Evolutionary conservation across 2,888 invertebrate species (phyloP), one percentile per base, ranked within the genome.

Genomic region (Drosophila barbarae): DNA sequence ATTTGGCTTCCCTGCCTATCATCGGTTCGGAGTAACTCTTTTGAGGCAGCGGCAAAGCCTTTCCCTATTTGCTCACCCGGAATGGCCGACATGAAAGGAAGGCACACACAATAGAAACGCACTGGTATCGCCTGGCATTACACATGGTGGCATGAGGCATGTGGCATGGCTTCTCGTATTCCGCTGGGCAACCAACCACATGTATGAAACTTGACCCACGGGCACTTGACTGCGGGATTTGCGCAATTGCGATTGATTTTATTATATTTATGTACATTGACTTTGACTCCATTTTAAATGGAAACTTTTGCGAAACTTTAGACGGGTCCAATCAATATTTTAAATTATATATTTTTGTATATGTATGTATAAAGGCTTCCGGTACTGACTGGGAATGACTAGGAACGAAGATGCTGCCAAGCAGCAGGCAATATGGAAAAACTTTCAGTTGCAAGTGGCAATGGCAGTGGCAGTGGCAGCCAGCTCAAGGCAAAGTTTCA

Each of bases 401-500:
- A 21, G 21, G 28, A 18, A 18, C 6, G 32, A 23, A 30, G 51
- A 28, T 39, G 57, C 13, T n/a, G 51, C 51, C 30, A 47, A 41
- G 49, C 64, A 52, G 52, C 39, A 63, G 56, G 55, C 38, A 63
- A 61, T 58, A 57, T 50, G 50, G 44, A 34, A 44, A 64, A 69
- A 67, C 61, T 74, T 81, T 69, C 41, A 66, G 36, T 66, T 78
- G 61, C 46, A 56, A 71, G 59, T 69, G 69, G 65, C 78, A 57
- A 39, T 74, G 50, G 38, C 49, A 67, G 23, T 21, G 21, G 21
- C 21, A 21, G 58, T 57, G 64, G 67, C 75, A 53, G 57, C n/a
- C 36, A 56, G 52, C 65, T 38, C 12, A 28, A 36, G 60, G 35
- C 51, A 77, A 72, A 72, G 68, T 73, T 66, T 57, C 36, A 58